Evolutionary conservation across 2,113 vertebrate species (phyloP), one percentile per base, ranked within the genome.

Genomic region (Pygoscelis adeliae): DNA sequence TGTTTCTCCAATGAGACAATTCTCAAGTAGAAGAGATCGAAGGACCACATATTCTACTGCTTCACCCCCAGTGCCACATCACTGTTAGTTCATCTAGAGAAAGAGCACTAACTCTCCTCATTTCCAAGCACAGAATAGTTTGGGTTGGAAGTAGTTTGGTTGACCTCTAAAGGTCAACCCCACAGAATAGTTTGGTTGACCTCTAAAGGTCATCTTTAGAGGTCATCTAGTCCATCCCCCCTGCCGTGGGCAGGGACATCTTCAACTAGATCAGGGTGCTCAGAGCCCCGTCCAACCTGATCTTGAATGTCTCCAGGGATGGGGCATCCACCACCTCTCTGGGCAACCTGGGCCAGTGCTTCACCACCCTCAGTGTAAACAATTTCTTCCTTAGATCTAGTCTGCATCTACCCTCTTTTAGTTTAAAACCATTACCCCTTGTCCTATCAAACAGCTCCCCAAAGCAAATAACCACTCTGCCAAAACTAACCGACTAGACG

Each of bases 1-100:
- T 2, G 0, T 14, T 21, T 34, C 36, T 87, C 29, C 36, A 4
- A 20, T 0, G 4, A 29, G 46, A 47, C 11, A 46, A 15, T 46
- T 74, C 17, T 40, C n/a, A 42, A 22, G 25, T 9, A 56, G 55
- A 70, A 53, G 10, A 46, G 27, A 13, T 29, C 19, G 25, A 61
- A 19, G 21, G 30, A 36, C n/a, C 30, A 34, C 26, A 5, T 15
- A 20, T 32, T 49, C 17, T 61, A 15, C 20, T n/a, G 76, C 50
- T 53, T 59, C 20, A 15, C 63, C n/a, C 6, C 2, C 52, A 40
- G 29, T 6, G 11, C n/a, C 40, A 18, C n/a, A 32, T n/a, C 5
- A 2, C 7, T 46, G 19, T 11, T 21, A 46, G 29, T 13, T 59
- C 29, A 53, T 23, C 53, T 22, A 46, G 13, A 53, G 38, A 40